Percentiles rank a stretch among this genome's conserved stretches.
Conservation (phyloP, 2,888 invertebrate genomes). For the Drosophila crucigera region DNA sequence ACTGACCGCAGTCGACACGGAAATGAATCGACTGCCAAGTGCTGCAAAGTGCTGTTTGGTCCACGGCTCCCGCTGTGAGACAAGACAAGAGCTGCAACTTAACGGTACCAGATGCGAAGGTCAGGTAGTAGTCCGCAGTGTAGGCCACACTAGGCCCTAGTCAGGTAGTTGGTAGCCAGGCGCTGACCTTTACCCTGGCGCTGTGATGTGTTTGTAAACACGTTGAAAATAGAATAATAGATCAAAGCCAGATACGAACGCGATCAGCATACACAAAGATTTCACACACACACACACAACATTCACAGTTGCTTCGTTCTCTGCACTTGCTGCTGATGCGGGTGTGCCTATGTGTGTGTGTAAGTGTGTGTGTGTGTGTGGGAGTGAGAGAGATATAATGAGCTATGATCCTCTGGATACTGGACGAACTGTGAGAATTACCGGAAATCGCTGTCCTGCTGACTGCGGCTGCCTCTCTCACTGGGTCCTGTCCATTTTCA, state of each 20-base stretch:
- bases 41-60: slow-evolving; percentile 38
- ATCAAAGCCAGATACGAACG: slow-evolving; percentile 70
- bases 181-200: slow-evolving; percentile 37
- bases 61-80: slow-evolving; percentile 48
- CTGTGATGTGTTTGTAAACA: slow-evolving; percentile 79
- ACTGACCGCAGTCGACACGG: slow-evolving; percentile 74
- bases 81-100: slow-evolving; percentile 33
- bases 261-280: slow-evolving; percentile 56
- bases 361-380: not conserved
- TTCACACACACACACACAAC: slow-evolving; percentile 3
- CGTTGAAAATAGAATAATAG: slow-evolving; percentile 75
- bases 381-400: slow-evolving; percentile 9
- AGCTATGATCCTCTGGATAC: slow-evolving; percentile 30
- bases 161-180: slow-evolving; percentile 34
- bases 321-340: slow-evolving; percentile 60
- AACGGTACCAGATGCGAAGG: slow-evolving; percentile 71
- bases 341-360: slow-evolving; percentile 10
- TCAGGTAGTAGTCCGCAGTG: slow-evolving; percentile 26
- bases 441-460: slow-evolving; percentile 66
- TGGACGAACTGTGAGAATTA: slow-evolving; percentile 62
- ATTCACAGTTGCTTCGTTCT: slow-evolving; percentile 19
- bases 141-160: not conserved
- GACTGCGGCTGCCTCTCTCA: not conserved
- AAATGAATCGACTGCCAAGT: slow-evolving; percentile 75
- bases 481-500: slow-evolving; percentile 49